Conservation (phyloP, 2,797 vertebrate genomes). For the Karalla daura region DNA sequence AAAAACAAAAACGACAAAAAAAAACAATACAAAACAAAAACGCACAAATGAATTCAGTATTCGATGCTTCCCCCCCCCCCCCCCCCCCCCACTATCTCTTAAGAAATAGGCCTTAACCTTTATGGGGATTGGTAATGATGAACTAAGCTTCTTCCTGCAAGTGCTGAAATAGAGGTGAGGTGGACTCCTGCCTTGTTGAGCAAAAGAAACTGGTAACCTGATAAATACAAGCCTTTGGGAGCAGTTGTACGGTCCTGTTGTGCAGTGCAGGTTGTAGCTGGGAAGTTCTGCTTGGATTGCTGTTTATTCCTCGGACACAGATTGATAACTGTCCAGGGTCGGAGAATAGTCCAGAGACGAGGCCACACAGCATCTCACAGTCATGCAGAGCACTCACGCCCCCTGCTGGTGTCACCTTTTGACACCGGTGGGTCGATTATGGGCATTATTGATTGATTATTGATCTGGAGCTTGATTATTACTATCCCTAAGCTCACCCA, state of each 20-base stretch:
- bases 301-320: conserved; percentile 18
- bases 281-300: conserved; percentile 31
- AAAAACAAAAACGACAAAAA: too few species aligned
- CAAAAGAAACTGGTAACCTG: conserved; percentile 23
- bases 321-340: conserved; percentile 5
- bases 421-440: conserved; percentile 40
- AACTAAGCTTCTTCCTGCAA: conserved; percentile 33
- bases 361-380: conserved; percentile 40
- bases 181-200: conserved; percentile 32
- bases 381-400: conserved; percentile 39
- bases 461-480: conserved; percentile 28
- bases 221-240: conserved; percentile 58
- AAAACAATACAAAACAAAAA: too few species aligned
- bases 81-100: too few species aligned
- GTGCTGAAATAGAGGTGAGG: conserved; percentile 19
- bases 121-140: conserved; percentile 19
- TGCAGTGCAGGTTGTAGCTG: conserved; percentile 20
- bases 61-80: conserved; percentile 32
- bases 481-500: conserved; percentile 16
- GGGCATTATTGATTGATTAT: conserved; percentile 38
- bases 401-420: conserved; percentile 64
- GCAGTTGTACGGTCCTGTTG: conserved; percentile 29
- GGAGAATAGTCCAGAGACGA: conserved; percentile 22
- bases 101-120: conserved; percentile 38
- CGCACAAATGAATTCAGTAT: conserved; percentile 71